Conservation (phyloP, 2,113 vertebrate genomes). For the Varanus salvator region DNA sequence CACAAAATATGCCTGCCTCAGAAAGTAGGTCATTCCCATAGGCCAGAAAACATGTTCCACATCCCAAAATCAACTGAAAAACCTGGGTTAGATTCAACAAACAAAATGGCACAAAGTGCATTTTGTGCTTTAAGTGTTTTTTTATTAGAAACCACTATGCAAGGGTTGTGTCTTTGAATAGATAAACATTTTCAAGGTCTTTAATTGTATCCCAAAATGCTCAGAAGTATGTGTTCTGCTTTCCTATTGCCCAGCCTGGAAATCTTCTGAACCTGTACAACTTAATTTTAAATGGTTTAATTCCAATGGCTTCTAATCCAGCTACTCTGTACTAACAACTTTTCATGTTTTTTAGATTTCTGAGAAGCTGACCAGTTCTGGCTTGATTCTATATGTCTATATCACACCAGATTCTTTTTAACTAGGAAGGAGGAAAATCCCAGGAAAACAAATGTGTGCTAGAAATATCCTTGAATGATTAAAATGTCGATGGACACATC, state of each 20-base stretch:
- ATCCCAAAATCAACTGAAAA: not conserved
- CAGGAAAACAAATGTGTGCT: slow-evolving; percentile 16
- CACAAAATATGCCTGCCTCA: not conserved
- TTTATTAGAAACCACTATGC: too few relatives aligned
- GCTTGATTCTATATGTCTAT: slow-evolving; percentile 4
- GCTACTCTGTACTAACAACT: not conserved
- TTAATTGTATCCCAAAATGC: not conserved
- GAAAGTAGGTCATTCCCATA: not conserved
- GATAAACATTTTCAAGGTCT: not conserved
- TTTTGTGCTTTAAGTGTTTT: not conserved
- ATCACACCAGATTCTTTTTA: slow-evolving; percentile 38
- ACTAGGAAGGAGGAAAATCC: slow-evolving; percentile 24
- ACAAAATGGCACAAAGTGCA: not conserved
- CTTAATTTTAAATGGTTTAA: not conserved
- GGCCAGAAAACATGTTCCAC: not conserved
- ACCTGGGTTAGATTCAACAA: not conserved
- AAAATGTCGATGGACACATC: slow-evolving; percentile 19
- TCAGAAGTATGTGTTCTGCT: not conserved
- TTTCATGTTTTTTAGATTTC: not conserved
- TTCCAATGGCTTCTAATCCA: not conserved
- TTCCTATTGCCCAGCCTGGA: not conserved
- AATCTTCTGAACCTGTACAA: not conserved
- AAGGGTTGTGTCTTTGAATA: too few relatives aligned
- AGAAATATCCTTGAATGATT: slow-evolving; percentile 4
- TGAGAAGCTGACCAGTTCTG: slow-evolving; percentile 30